Percentiles rank a stretch among this genome's conserved stretches.
These are phyloP conservation scores for Eupsittula cactorum DNA, from an alignment of 2,113 vertebrate genomes.

Conservation along the genomic window DNA sequence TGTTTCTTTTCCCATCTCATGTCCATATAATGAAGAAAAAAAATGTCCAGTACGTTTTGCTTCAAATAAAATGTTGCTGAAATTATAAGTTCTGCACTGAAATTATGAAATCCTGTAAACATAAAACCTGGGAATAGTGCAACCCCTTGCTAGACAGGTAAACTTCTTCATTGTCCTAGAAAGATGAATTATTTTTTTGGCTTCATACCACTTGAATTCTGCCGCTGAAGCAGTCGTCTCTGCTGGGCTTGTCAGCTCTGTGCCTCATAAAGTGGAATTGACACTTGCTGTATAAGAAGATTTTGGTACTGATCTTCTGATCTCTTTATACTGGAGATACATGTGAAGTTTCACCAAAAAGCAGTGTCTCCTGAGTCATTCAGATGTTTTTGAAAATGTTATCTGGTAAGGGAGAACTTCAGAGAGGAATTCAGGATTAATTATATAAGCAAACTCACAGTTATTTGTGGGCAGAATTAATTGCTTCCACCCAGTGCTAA, in stretches of 20 bases:
- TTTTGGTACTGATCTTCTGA: background rate
- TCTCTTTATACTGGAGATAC: background rate
- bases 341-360: background rate
- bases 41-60: background rate
- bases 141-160: background rate
- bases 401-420: background rate
- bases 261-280: background rate
- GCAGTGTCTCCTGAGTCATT: background rate
- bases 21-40: background rate
- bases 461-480: constrained; percentile 35
- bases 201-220: background rate
- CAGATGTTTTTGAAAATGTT: background rate
- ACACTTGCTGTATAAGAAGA: background rate
- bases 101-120: background rate
- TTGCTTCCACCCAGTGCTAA: constrained; percentile 46
- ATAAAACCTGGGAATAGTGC: background rate
- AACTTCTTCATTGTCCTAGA: background rate
- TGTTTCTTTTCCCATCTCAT: background rate
- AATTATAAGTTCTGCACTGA: background rate
- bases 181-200: background rate
- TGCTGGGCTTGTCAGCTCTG: background rate
- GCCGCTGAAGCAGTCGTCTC: background rate
- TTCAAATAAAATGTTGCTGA: background rate
- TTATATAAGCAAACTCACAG: constrained; percentile 21
- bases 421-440: constrained; percentile 24